phyloP scores from a whole-genome alignment of 2,113 vertebrate species.

The Mobula hypostoma region DNA sequence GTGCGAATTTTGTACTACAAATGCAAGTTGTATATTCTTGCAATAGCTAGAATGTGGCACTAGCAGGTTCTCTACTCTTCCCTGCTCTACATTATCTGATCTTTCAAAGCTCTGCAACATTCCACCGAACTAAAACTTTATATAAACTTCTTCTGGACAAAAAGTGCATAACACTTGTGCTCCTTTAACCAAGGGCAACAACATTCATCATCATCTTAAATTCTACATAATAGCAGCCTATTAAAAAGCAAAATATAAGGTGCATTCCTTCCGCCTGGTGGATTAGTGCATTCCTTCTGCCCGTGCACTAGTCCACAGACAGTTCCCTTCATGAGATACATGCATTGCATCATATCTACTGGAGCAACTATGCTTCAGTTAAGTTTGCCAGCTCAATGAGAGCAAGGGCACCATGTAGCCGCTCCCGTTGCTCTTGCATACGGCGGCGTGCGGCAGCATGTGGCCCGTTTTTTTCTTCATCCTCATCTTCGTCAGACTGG shows the following conservation, averaged over 20 bases:
- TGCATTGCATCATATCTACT: slow-evolving; percentile 44
- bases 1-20: neutral
- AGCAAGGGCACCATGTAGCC: slow-evolving; percentile 85
- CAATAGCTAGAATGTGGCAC: slow-evolving; percentile 22
- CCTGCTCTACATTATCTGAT: slow-evolving; percentile 10
- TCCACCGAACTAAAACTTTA: slow-evolving; percentile 75
- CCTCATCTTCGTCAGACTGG: slow-evolving; percentile 79
- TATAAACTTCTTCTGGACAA: slow-evolving; percentile 58
- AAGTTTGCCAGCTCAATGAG: slow-evolving; percentile 96
- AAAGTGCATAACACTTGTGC: slow-evolving; percentile 74
- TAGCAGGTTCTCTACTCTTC: neutral
- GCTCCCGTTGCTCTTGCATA: slow-evolving; percentile 89
- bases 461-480: slow-evolving; percentile 54
- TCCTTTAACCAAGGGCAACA: slow-evolving; percentile 56
- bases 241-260: slow-evolving; percentile 85
- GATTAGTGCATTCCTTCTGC: slow-evolving; percentile 48
- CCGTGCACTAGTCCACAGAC: slow-evolving; percentile 50
- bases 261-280: slow-evolving; percentile 85
- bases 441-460: slow-evolving; percentile 60
- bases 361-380: slow-evolving; percentile 61
- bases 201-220: slow-evolving; percentile 95
- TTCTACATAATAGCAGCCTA: slow-evolving; percentile 98
- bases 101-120: slow-evolving; percentile 48
- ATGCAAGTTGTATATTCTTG: slow-evolving; percentile 23
- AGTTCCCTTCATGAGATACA: slow-evolving; percentile 40